phyloP scores from a whole-genome alignment of 2,797 vertebrate genomes.

The Galagoides demidoff region DNA sequence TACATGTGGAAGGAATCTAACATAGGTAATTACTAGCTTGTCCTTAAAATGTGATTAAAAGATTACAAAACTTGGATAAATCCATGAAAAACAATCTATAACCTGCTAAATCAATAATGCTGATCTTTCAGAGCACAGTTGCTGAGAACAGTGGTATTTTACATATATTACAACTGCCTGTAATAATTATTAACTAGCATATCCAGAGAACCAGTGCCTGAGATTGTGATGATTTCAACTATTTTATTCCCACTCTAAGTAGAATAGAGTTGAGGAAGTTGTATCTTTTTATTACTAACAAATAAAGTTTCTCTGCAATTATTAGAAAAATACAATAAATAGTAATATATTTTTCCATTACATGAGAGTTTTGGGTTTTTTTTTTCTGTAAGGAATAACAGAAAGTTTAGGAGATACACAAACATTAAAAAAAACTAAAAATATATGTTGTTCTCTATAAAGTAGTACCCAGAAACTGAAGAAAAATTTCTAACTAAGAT shows the following conservation, averaged over 20 bases:
- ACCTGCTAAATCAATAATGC: not conserved
- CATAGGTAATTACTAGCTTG: not conserved
- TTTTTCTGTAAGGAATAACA: not conserved
- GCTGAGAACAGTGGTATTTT: not conserved
- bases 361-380: not conserved
- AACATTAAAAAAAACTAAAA: not conserved
- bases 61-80: not conserved
- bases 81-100: not conserved
- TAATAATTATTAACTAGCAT: not conserved
- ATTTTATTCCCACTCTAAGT: not conserved
- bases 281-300: slow-evolving; percentile 11
- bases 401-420: not conserved
- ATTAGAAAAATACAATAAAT: slow-evolving; percentile 12
- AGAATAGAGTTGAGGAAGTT: not conserved
- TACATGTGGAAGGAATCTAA: not conserved
- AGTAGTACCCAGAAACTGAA: not conserved
- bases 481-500: not conserved
- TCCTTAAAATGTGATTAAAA: not conserved
- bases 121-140: not conserved
- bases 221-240: not conserved
- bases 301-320: not conserved
- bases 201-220: not conserved
- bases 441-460: not conserved
- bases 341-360: not conserved
- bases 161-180: not conserved